A percentile compares a stretch with the other conserved stretches of the same genome.
These are phyloP conservation scores for Achroia grisella DNA, from an alignment of 1,140 invertebrate species.

Conservation along the genomic window DNA sequence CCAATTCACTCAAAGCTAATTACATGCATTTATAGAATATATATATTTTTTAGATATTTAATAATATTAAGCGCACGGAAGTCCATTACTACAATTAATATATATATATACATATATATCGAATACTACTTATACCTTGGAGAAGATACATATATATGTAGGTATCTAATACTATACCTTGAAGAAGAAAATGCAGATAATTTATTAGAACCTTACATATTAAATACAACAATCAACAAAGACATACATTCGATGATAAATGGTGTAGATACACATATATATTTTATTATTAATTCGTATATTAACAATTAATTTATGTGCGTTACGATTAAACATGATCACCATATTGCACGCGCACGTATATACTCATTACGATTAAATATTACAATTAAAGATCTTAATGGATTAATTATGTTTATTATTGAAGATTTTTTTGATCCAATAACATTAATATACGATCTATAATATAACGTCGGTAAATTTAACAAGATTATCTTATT, in stretches of 20 bases:
- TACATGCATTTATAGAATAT: no score
- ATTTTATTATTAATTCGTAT: slow-evolving; percentile 61
- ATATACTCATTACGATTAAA: slow-evolving; percentile 10
- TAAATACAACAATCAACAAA: slow-evolving; percentile 65
- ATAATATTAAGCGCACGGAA: no score
- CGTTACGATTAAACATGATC: slow-evolving; percentile 38
- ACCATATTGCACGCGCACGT: slow-evolving; percentile 14
- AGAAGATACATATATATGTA: no score
- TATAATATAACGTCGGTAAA: no score
- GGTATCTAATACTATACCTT: no score
- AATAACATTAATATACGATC: neutral
- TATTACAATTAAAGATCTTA: slow-evolving; percentile 4
- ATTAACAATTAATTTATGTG: slow-evolving; percentile 47
- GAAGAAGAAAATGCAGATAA: no score
- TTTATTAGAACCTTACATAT: no score
- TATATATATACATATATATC: no score
- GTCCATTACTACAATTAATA: no score
- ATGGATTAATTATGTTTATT: slow-evolving; percentile 1
- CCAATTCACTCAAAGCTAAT: no score
- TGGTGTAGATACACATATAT: slow-evolving; percentile 38
- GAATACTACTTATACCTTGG: no score
- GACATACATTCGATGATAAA: slow-evolving; percentile 65
- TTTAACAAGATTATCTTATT: neutral
- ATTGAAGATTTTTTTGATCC: neutral
- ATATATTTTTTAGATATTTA: no score